Conservation (phyloP, 2,797 vertebrate species). For the Sternarchorhynchus goeldii region DNA sequence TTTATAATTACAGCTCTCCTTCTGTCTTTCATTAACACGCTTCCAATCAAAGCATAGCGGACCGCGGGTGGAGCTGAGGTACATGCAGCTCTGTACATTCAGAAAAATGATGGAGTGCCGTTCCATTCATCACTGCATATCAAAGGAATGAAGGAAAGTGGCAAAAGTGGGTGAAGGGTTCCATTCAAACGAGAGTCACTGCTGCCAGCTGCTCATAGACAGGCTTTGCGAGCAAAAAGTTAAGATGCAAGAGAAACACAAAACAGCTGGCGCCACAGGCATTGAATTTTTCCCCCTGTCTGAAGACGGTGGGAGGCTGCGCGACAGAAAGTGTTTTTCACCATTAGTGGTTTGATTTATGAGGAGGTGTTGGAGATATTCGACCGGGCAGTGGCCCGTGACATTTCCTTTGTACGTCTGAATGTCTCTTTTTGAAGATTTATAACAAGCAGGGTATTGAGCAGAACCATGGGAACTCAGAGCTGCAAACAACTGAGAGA, state of each 20-base stretch:
- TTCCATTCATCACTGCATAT: background rate
- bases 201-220: background rate
- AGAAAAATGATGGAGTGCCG: background rate
- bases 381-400: conserved; percentile 36
- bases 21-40: conserved; percentile 33
- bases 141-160: background rate
- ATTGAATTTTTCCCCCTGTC: conserved; percentile 2
- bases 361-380: conserved; percentile 24
- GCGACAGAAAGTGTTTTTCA: conserved; percentile 45
- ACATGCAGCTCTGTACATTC: background rate
- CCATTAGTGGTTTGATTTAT: conserved; percentile 46
- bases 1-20: conserved; percentile 49
- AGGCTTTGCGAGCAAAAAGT: background rate
- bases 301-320: conserved; percentile 6
- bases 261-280: background rate
- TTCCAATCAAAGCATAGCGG: conserved; percentile 29
- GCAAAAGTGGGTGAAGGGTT: background rate
- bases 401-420: conserved; percentile 52
- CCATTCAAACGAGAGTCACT: background rate
- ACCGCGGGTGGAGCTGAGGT: background rate
- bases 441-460: conserved; percentile 39
- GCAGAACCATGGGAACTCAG: conserved; percentile 4
- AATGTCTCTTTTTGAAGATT: conserved; percentile 51
- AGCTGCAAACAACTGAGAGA: conserved; percentile 35
- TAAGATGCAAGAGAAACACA: background rate